Evolutionary conservation across 2,888 invertebrate genomes (phyloP).

Genomic region (Hybos culiciformis): DNA sequence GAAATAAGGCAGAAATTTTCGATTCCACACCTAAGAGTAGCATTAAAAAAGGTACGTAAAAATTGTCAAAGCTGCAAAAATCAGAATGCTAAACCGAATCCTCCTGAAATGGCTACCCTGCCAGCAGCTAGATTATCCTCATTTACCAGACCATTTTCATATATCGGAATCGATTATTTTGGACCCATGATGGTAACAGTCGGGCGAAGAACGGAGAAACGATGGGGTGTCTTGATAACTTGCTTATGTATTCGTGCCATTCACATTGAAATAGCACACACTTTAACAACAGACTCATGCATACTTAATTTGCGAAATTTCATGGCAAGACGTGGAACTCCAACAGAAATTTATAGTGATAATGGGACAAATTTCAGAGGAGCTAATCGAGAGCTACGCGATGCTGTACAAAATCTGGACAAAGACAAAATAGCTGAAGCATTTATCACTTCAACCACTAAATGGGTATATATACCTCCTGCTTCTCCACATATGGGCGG

Average conservation of each 20-base stretch:
- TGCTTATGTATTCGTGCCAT: conserved; percentile 12
- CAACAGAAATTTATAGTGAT: conserved; percentile 9
- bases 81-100: conserved; percentile 6
- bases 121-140: conserved; percentile 6
- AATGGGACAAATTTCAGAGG: conserved; percentile 14
- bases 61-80: conserved; percentile 12
- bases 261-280: conserved; percentile 17
- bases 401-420: conserved; percentile 1
- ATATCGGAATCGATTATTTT: conserved; percentile 11
- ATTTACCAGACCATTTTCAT: conserved; percentile 10
- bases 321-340: conserved; percentile 8
- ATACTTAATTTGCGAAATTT: conserved; percentile 10
- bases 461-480: conserved; percentile 17
- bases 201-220: conserved; percentile 9
- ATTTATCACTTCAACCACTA: conserved; percentile 5
- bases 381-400: conserved; percentile 2
- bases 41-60: conserved; percentile 6
- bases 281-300: conserved; percentile 13
- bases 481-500: conserved; percentile 14
- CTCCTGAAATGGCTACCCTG: conserved; percentile 10
- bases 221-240: conserved; percentile 13
- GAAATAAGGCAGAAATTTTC: conserved; percentile 8
- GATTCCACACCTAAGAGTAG: conserved; percentile 4
- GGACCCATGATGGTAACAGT: conserved; percentile 8
- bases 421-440: background rate